Conservation (phyloP, 1,140 invertebrate species). For the Leptinotarsa lineolata region DNA sequence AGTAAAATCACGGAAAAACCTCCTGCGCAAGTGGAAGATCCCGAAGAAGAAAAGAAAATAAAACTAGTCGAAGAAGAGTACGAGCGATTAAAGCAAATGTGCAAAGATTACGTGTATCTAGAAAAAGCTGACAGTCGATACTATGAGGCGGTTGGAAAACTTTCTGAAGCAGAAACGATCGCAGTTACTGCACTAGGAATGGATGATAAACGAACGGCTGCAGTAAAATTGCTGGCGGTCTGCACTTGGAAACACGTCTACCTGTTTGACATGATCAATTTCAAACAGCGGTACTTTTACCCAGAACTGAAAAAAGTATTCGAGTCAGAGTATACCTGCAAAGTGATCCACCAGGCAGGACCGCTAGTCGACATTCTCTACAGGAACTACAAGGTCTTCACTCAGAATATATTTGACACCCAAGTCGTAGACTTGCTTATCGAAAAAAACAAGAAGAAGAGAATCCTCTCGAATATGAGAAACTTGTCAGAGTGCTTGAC, state of each 20-base stretch:
- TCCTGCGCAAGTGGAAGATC: not conserved
- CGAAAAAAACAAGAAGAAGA: constrained; percentile 30
- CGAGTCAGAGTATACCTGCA: constrained; percentile 36
- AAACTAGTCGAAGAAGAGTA: constrained; percentile 36
- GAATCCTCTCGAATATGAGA: constrained; percentile 12
- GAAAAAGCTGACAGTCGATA: constrained; percentile 37
- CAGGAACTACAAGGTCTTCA: constrained; percentile 32
- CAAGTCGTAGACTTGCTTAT: constrained; percentile 38
- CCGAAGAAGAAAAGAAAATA: constrained; percentile 18
- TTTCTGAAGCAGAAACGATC: constrained; percentile 33
- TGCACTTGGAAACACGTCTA: constrained; percentile 37
- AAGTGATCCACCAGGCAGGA: constrained; percentile 37
- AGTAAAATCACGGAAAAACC: constrained; percentile 10
- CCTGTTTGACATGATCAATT: constrained; percentile 33
- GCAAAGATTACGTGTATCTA: constrained; percentile 31
- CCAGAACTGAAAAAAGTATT: constrained; percentile 36
- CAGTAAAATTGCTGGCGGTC: constrained; percentile 30
- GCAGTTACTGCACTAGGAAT: constrained; percentile 33
- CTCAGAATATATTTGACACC: constrained; percentile 39
- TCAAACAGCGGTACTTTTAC: constrained; percentile 29
- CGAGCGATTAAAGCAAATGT: constrained; percentile 34
- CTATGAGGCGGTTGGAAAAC: constrained; percentile 33
- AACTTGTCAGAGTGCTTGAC: constrained; percentile 33
- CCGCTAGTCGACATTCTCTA: constrained; percentile 34
- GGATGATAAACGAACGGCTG: constrained; percentile 27